A percentile compares a stretch with the other conserved stretches of the same genome.
These are phyloP conservation scores for Mandrillus leucophaeus DNA, from an alignment of 2,113 vertebrate genomes.

Conservation along the genomic window DNA sequence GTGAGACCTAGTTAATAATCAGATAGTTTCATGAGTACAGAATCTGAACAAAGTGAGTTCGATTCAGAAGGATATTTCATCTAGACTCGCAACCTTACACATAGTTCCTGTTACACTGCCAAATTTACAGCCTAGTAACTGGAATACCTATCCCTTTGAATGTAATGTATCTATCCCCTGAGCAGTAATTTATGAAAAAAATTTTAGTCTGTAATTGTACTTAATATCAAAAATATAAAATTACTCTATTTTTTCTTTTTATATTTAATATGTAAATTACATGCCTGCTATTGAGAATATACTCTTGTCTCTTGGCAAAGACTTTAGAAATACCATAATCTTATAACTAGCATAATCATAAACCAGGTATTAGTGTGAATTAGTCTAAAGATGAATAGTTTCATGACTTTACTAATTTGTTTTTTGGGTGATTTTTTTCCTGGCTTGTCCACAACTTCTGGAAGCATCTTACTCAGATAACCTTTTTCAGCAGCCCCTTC, in stretches of 20 bases:
- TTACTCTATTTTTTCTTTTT: background rate
- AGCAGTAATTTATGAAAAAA: background rate
- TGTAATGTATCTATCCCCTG: background rate
- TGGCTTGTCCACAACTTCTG: background rate
- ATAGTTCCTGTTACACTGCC: background rate
- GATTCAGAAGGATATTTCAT: background rate
- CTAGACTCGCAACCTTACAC: background rate
- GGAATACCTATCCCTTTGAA: background rate
- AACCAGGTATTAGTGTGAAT: background rate
- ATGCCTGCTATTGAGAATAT: background rate
- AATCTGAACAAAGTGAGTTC: background rate
- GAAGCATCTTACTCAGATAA: slow-evolving; percentile 3
- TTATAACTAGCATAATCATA: background rate
- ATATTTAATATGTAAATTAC: background rate
- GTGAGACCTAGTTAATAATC: background rate
- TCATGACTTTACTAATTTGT: background rate
- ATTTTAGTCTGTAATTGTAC: background rate
- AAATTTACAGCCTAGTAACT: background rate
- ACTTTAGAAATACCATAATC: background rate
- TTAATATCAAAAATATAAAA: background rate
- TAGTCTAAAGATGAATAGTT: background rate
- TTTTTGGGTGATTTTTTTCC: background rate
- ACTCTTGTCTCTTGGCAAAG: background rate
- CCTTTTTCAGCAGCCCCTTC: background rate
- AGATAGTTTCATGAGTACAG: background rate